Percentiles rank a stretch among this genome's conserved stretches.
Conservation (phyloP, 2,888 invertebrate species). For the Vanessa cardui region DNA sequence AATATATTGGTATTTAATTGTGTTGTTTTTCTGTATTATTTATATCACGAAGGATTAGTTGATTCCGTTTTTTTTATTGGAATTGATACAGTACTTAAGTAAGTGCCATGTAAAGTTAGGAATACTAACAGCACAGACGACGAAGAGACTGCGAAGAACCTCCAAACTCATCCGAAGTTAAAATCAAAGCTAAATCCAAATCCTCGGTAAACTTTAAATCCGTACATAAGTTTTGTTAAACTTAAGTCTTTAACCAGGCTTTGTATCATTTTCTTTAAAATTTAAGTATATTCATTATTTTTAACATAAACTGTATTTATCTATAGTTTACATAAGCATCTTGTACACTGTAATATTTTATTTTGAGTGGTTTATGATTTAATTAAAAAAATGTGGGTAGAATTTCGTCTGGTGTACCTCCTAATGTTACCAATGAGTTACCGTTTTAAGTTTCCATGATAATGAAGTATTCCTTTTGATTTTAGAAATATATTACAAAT, state of each 20-base stretch:
- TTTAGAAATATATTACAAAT: too few relatives aligned
- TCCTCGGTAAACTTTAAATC: conserved; percentile 28
- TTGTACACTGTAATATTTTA: too few relatives aligned
- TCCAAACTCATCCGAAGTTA: conserved; percentile 33
- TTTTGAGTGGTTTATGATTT: too few relatives aligned
- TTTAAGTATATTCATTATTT: background rate
- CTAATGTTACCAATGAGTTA: too few relatives aligned
- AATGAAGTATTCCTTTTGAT: too few relatives aligned
- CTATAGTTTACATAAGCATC: too few relatives aligned
- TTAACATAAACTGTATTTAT: too few relatives aligned
- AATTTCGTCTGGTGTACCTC: too few relatives aligned
- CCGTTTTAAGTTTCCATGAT: too few relatives aligned
- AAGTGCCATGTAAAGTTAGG: conserved; percentile 22
- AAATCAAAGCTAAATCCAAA: conserved; percentile 34
- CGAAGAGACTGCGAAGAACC: conserved; percentile 33
- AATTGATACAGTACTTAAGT: conserved; percentile 4
- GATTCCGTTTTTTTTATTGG: background rate
- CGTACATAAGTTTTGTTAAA: conserved; percentile 31
- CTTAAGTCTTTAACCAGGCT: conserved; percentile 27
- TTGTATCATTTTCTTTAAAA: conserved; percentile 10
- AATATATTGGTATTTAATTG: too few relatives aligned
- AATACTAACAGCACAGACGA: conserved; percentile 23
- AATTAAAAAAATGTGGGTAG: too few relatives aligned
- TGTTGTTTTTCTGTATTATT: background rate
- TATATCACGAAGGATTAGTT: background rate